Base-by-base conservation (phyloP, 2,113 vertebrate species). In the Thomomys bottae region DNA sequence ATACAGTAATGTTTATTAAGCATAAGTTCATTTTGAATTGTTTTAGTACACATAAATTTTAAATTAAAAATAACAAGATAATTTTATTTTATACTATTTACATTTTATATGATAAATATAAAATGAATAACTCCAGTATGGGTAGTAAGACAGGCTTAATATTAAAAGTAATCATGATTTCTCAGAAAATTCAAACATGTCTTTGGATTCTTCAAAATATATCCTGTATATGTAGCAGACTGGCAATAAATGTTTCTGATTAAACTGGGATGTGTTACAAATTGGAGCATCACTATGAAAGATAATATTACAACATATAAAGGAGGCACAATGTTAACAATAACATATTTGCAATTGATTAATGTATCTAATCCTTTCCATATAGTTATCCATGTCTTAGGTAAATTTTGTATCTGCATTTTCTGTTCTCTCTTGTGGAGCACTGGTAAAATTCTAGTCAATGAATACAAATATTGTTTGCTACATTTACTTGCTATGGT, bases 11-110 rank as follows among this genome's bases (percentile, higher is more conserved):
- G 17, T 73, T 32, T 88, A 85, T 76, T 34, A 72, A 78, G 84
- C 2, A 20, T 82, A 77, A 86, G 6, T 82, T 5, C 6, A 45
- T 79, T 92, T 38, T 63, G 11, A 68, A 86, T 75, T 70, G 0
- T 64, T 92, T 20, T 15, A 71, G 67, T 81, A 88, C 71, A 90
- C 91, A 63, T 1, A 85, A 36, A 30, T 87, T 92, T 87, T 81
- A 64, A 87, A 49, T 54, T 17, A 72, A 78, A 68, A 57, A 85
- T 84, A 2, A 0, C 2, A 85, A 84, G 24, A 24, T 0, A 28
- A 89, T 54, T 93, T 1, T 32, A 10, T 68, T 42, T 94, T 4
- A 54, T 54, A 54, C 49, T 54, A 54, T 15, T 17, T 54, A 54
- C 4, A 49, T 76, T 66, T 87, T 80, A 76, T 82, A 5, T 63